phyloP scores from a whole-genome alignment of 2,888 invertebrate species.

The Cataglyphis albicans region DNA sequence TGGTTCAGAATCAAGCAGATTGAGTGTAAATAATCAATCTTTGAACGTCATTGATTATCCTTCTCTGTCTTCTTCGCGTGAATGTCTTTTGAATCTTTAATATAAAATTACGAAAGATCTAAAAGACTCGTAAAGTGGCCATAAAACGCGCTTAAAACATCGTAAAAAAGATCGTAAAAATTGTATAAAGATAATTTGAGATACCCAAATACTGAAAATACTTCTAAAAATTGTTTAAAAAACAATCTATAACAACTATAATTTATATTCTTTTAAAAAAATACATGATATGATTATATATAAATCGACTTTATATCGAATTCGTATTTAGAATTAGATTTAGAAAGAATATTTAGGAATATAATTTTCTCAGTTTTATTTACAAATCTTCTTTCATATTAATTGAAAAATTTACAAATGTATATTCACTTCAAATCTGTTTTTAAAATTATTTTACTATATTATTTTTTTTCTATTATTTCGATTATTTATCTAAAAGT shows the following conservation, averaged over 20 bases:
- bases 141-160: neutral
- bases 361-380: neutral
- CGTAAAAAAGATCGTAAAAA: neutral
- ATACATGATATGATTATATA: neutral
- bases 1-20: constrained; percentile 13
- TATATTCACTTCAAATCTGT: neutral
- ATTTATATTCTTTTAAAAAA: neutral
- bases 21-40: constrained; percentile 31
- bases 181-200: neutral
- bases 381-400: neutral
- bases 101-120: neutral
- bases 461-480: neutral
- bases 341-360: neutral
- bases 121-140: neutral
- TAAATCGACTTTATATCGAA: neutral
- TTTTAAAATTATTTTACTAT: neutral
- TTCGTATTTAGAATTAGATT: neutral
- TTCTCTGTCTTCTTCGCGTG: neutral
- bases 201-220: neutral
- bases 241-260: neutral
- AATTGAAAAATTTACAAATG: neutral
- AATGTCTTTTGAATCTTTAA: neutral
- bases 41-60: neutral
- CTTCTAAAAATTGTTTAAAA: neutral
- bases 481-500: neutral